A percentile compares a stretch with the other conserved stretches of the same genome.
These are phyloP conservation scores for Dromaius novaehollandiae DNA, from an alignment of 2,113 vertebrate species.

Conservation along the genomic window DNA sequence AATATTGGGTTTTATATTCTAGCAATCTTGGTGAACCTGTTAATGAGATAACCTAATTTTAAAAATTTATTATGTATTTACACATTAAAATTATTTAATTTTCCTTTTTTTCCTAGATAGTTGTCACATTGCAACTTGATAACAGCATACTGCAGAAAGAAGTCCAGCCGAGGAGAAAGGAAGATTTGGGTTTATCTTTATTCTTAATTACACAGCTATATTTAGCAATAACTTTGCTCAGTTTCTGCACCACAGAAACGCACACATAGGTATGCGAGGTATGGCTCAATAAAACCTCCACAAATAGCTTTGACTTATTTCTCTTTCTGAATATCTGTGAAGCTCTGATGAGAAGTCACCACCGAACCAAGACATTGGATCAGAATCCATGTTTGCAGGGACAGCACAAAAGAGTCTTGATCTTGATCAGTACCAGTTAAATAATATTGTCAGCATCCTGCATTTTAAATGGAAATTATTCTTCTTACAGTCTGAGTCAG, in stretches of 20 bases:
- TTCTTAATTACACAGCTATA: not conserved
- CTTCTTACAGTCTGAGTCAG: not conserved
- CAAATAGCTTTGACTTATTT: not conserved
- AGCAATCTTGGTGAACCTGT: not conserved
- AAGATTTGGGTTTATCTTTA: not conserved
- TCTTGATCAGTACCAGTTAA: not conserved
- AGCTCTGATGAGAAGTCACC: not conserved
- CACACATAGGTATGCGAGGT: not conserved
- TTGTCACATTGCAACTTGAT: not conserved
- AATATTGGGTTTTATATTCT: not conserved
- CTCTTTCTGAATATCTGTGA: not conserved
- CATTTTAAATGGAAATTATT: not conserved
- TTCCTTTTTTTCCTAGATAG: not conserved
- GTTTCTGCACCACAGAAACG: not conserved
- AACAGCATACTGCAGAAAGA: not conserved
- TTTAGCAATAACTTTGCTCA: not conserved
- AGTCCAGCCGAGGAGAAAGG: not conserved
- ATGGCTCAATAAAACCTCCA: not conserved
- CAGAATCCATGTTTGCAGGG: not conserved
- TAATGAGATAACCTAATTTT: not conserved
- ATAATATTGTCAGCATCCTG: not conserved
- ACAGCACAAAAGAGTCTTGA: not conserved
- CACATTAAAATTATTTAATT: not conserved
- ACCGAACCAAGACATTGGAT: no score
- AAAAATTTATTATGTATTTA: not conserved